Evolutionary conservation across 1,140 invertebrate species (phyloP).

Genomic region (Calycopis cecrops): DNA sequence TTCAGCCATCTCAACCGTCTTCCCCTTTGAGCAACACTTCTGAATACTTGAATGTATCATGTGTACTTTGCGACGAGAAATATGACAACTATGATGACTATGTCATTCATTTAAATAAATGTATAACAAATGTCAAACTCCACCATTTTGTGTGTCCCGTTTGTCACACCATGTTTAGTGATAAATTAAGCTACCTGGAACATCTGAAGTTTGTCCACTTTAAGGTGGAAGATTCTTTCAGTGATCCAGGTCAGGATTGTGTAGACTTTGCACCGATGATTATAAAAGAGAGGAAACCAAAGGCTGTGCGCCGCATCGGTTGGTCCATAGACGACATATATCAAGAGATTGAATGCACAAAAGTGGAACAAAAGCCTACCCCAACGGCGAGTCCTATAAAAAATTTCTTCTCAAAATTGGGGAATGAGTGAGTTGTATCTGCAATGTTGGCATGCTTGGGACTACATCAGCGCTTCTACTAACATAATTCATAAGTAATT

Average conservation of each 20-base stretch:
- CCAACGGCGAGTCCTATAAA: conserved; percentile 59
- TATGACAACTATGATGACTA: conserved; percentile 60
- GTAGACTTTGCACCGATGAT: conserved; percentile 60
- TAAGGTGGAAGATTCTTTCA: conserved; percentile 37
- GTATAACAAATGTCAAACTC: conserved; percentile 65
- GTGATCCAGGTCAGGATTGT: conserved; percentile 50
- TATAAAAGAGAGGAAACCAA: conserved; percentile 54
- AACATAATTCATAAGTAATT: conserved; percentile 40
- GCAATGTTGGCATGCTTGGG: conserved; percentile 55
- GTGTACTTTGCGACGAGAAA: conserved; percentile 60
- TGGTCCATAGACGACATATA: conserved; percentile 71
- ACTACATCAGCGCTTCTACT: conserved; percentile 39
- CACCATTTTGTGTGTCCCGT: conserved; percentile 62
- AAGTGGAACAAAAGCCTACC: conserved; percentile 51
- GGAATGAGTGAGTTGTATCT: conserved; percentile 64
- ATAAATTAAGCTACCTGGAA: conserved; percentile 52
- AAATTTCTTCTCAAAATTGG: conserved; percentile 60
- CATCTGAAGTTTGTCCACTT: conserved; percentile 54
- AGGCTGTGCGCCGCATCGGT: conserved; percentile 61
- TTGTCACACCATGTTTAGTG: conserved; percentile 61
- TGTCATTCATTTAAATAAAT: conserved; percentile 60
- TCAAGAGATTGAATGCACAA: conserved; percentile 65
- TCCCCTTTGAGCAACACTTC: conserved; percentile 28
- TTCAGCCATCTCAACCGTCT: conserved; percentile 20
- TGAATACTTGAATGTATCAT: conserved; percentile 45